These are phyloP conservation scores for Pituophis catenifer DNA, from an alignment of 2,113 vertebrate genomes.

Conservation along the genomic window DNA sequence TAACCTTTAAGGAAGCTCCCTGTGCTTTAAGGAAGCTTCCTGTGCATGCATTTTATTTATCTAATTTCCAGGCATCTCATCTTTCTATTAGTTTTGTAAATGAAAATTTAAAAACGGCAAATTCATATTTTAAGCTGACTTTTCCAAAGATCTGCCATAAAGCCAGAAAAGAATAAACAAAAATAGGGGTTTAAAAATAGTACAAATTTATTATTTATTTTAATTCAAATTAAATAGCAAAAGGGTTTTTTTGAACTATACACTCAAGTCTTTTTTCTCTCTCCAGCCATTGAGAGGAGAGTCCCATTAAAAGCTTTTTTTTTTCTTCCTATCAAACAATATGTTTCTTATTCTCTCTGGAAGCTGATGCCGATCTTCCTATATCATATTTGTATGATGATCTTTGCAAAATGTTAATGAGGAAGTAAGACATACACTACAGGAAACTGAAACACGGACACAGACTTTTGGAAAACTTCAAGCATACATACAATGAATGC, in stretches of 20 bases:
- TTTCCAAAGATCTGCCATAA: slow-evolving; percentile 21
- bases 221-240: slow-evolving; percentile 29
- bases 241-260: slow-evolving; percentile 34
- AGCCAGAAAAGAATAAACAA: neutral
- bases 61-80: neutral
- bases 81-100: slow-evolving; percentile 5
- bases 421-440: slow-evolving; percentile 48
- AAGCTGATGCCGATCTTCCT: slow-evolving; percentile 86
- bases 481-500: neutral
- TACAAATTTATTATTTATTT: slow-evolving; percentile 32
- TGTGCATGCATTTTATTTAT: neutral
- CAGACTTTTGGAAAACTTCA: neutral
- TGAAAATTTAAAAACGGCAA: slow-evolving; percentile 19
- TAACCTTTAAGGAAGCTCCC: neutral
- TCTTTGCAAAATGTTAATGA: slow-evolving; percentile 86
- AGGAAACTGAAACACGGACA: neutral
- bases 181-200: neutral
- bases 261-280: slow-evolving; percentile 28
- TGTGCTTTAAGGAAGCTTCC: neutral
- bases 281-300: slow-evolving; percentile 35
- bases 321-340: neutral
- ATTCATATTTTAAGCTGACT: slow-evolving; percentile 29
- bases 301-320: slow-evolving; percentile 25
- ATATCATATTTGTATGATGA: slow-evolving; percentile 85
- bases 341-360: slow-evolving; percentile 84